Conservation (phyloP, 2,797 vertebrate species). For the Galagoides demidoff region DNA sequence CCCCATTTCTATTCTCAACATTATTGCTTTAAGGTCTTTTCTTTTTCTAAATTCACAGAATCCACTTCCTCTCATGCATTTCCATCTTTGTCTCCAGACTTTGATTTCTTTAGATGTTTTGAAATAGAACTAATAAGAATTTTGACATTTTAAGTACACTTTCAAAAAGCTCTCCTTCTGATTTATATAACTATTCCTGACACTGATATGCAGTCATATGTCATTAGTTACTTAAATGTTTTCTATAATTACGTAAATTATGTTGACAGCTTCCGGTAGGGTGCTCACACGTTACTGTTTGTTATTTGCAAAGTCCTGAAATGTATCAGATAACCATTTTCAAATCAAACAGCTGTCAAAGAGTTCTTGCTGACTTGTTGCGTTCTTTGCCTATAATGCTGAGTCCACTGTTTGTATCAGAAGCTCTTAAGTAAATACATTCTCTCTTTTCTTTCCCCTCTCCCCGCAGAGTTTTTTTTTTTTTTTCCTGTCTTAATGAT, state of each 20-base stretch:
- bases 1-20: conserved; percentile 20
- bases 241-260: conserved; percentile 76
- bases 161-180: conserved; percentile 43
- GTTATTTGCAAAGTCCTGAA: conserved; percentile 57
- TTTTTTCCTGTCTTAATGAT: not conserved
- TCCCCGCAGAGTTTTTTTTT: not conserved
- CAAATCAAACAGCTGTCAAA: conserved; percentile 27
- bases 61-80: not conserved
- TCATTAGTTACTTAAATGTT: conserved; percentile 73
- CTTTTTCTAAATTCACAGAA: conserved; percentile 44
- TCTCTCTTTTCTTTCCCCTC: not conserved
- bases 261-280: conserved; percentile 57
- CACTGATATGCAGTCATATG: conserved; percentile 56
- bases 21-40: conserved; percentile 27
- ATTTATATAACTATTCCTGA: conserved; percentile 65
- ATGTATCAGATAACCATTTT: conserved; percentile 50
- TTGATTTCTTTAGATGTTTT: conserved; percentile 60
- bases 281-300: conserved; percentile 57
- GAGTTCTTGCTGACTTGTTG: not conserved
- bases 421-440: not conserved
- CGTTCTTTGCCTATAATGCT: not conserved
- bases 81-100: not conserved
- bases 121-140: conserved; percentile 55
- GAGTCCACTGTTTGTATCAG: not conserved
- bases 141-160: conserved; percentile 63